Evolutionary conservation across 2,113 vertebrate species (phyloP).

Genomic region (Albula glossodonta): DNA sequence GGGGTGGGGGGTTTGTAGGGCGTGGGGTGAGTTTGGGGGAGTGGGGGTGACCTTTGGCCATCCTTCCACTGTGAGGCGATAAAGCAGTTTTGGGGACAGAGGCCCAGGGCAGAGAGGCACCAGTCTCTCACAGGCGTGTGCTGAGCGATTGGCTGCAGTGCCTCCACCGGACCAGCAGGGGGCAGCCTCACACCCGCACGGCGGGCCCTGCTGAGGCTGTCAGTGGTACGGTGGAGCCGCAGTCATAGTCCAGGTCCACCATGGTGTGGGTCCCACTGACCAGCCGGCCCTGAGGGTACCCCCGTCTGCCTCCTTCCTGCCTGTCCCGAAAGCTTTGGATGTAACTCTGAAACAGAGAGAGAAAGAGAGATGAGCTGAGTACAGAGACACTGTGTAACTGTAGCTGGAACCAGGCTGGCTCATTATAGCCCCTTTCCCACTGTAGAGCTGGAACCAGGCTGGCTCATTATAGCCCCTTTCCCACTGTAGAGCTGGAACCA

Average conservation of each 20-base stretch:
- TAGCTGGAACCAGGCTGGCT: background rate
- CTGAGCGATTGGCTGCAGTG: background rate
- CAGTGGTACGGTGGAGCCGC: constrained; percentile 83
- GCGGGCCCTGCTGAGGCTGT: constrained; percentile 80
- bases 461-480: background rate
- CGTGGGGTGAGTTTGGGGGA: too few species aligned
- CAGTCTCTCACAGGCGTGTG: background rate
- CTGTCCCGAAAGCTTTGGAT: constrained; percentile 98
- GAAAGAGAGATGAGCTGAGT: background rate
- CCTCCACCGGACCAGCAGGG: constrained; percentile 2
- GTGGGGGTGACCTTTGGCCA: too few species aligned
- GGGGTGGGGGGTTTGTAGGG: background rate
- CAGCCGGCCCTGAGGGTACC: constrained; percentile 77
- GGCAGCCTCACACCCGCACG: constrained; percentile 69
- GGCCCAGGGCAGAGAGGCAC: background rate
- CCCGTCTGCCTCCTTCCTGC: constrained; percentile 73
- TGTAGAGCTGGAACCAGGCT: background rate
- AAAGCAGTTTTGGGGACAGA: background rate
- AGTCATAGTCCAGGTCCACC: constrained; percentile 89
- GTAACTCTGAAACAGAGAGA: constrained; percentile 79
- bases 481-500: too few species aligned
- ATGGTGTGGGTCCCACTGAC: constrained; percentile 73
- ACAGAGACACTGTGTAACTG: background rate
- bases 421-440: too few species aligned
- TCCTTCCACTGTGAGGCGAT: too few species aligned